Evolutionary conservation across 2,797 vertebrate species (phyloP).

Genomic region (Loris lydekkerianus): DNA sequence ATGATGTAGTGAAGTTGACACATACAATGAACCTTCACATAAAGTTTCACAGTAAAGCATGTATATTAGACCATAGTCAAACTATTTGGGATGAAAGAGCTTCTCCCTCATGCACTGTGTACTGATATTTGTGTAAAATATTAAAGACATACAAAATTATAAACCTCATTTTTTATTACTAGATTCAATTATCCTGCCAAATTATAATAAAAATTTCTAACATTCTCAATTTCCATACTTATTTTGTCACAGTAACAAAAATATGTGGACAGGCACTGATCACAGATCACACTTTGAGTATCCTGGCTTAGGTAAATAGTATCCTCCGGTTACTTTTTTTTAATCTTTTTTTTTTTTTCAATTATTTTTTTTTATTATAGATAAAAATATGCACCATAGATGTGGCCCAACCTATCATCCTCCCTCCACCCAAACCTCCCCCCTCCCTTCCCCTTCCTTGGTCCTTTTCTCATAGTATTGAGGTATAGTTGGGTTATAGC

Average conservation of each 20-base stretch:
- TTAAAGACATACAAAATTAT: not conserved
- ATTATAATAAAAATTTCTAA: not conserved
- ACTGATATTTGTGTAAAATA: not conserved
- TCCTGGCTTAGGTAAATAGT: not conserved
- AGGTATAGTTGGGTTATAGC: too few species aligned
- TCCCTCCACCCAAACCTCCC: too few species aligned
- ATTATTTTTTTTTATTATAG: too few species aligned
- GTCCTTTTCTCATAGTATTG: too few species aligned
- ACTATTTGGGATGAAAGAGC: not conserved
- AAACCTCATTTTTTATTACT: not conserved
- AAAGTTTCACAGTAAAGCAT: not conserved
- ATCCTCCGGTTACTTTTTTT: not conserved
- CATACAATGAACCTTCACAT: not conserved
- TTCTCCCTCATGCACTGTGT: not conserved
- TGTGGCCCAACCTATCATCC: too few species aligned
- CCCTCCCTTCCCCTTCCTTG: too few species aligned
- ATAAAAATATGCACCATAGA: too few species aligned
- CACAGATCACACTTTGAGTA: not conserved
- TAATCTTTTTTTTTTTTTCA: too few species aligned
- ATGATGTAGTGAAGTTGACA: not conserved
- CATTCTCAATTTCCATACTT: not conserved
- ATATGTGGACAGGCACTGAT: not conserved
- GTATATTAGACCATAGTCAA: not conserved
- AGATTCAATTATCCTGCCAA: slow-evolving; percentile 27
- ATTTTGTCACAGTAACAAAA: not conserved